Evolutionary conservation across 2,113 vertebrate genomes (phyloP), one percentile per base, ranked within the genome.

Genomic region (Ptychochromis oligacanthus): DNA sequence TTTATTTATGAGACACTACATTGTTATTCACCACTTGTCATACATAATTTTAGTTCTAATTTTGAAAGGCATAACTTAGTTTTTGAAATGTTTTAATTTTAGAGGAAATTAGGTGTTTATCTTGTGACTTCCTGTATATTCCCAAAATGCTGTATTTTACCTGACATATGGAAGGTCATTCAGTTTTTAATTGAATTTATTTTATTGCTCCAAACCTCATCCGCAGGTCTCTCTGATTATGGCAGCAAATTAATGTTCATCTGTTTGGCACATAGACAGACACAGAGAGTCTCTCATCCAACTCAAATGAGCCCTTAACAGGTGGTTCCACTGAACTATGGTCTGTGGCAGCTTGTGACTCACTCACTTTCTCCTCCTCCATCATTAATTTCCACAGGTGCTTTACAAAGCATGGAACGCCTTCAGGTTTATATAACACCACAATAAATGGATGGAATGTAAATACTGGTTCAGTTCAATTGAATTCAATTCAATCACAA

Each of bases 301-400:
- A 75, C 3, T 20, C 83, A 88, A 82, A 85, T 57, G 54, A 81
- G 75, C 72, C 60, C 55, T 64, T 9, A 64, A 60, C 91, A 91
- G 86, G 89, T 91, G 89, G 80, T 72, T 76, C 77, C 62, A 31
- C 58, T 84, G 82, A 84, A 83, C 82, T 55, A 8, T 82, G 72
- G n/a, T 80, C 34, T 28, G 61, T 74, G 65, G 36, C 77, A 70
- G 75, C 62, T 46, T 75, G 40, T 87, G 84, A 89, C 76, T 91
- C 82, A 82, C 61, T 80, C 61, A 70, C 62, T 79, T 70, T 75
- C 65, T 91, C 75, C 26, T 81, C 52, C 77, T 62, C 64, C 61
- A 38, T 83, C 80, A 77, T 87, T 74, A 72, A 85, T 88, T 85
- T 75, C 82, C 81, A 81, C 46, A 54, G 57, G 61, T 86, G 64